Base-by-base conservation (phyloP, 2,113 vertebrate genomes). In the Rhinopithecus roxellana region DNA sequence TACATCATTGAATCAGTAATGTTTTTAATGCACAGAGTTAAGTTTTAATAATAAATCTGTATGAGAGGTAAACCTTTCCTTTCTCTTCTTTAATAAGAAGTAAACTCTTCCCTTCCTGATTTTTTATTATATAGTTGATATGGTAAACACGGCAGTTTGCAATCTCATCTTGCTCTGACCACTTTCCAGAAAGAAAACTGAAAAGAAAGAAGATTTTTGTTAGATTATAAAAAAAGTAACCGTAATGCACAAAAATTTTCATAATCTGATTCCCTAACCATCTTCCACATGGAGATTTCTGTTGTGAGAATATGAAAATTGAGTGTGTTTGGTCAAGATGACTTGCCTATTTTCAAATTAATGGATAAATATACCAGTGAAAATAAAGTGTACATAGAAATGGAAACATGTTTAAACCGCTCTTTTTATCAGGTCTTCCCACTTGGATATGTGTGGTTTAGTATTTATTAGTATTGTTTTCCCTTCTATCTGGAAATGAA, bases 121-220 rank as follows among this genome's bases (percentile, higher is more conserved):
- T 95, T 97, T 55, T 87, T 93, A 57, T 83, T 88, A 95, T 95
- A 43, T n/a, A 13, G 50, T 92, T 78, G 12, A 6, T 97, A 48
- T 84, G 74, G 10, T 95, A 70, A 67, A 74, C 38, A 57, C 43
- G 43, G 48, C 40, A 89, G 23, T 67, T 81, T 90, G 27, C 95
- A 90, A 67, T 79, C 23, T 90, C 50, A 25, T 40, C 11, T 38
- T 88, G 16, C n/a, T 87, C 67, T 94, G 75, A 9, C 5, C 40
- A 67, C 50, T 95, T 97, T 95, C n/a, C 61, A 90, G 30, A 81
- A 80, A 67, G 25, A 93, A 69, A 32, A 59, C 17, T 32, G 55
- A 79, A 88, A 94, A 32, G 43, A 80, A 81, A 80, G 72, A 89
- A 17, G 6, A 22, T 17, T 74, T 88, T 75, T 81, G 18, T 81